Base-by-base conservation (phyloP, 1,140 invertebrate species). In the Drosophila ohnishii region DNA sequence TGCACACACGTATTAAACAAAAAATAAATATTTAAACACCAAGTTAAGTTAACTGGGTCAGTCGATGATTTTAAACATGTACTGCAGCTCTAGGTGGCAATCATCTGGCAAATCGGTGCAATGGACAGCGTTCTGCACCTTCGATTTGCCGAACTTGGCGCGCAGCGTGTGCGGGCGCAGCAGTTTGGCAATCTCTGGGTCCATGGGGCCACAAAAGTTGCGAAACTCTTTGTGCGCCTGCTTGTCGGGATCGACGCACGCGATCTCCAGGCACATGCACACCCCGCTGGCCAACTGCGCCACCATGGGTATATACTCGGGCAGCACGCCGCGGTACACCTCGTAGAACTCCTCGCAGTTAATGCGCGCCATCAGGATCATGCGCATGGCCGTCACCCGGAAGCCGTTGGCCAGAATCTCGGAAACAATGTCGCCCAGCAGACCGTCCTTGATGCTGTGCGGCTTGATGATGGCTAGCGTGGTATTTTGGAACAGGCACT, bases 91-190 rank as follows among this genome's bases (percentile, higher is more conserved):
- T 61, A 98, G 92, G 42, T 94, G 81, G 3, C 95, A 95, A 93
- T 98, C 97, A 87, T 98, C 97, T 1, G 95, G 94, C 56, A 99
- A 92, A 93, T 99, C 97, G 35, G 97, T 98, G 87, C 97, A 98
- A 91, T 99, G 97, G 7, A 98, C 93, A 9, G 96, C 97, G 93
- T 98, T 99, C 87, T 95, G 94, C 22, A 97, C 94, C 92, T 96
- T 97, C 35, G 95, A 95, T 48, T 93, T 94, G 0, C 98, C 97
- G 93, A 96, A 97, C 72, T 95, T 94, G 0, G 97, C 97, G 83
- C 98, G 93, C 34, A 99, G 90, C 6, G 96, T 96, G 59, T 96
- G 92, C 0, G 97, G 97, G 62, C 97, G 93, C 48, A 98, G 91
- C 75, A 97, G 94, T 67, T 95, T 94, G 1, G 96, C 97, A 55